Conservation (phyloP, 2,113 vertebrate genomes). For the Drymodes brunneopygia region DNA sequence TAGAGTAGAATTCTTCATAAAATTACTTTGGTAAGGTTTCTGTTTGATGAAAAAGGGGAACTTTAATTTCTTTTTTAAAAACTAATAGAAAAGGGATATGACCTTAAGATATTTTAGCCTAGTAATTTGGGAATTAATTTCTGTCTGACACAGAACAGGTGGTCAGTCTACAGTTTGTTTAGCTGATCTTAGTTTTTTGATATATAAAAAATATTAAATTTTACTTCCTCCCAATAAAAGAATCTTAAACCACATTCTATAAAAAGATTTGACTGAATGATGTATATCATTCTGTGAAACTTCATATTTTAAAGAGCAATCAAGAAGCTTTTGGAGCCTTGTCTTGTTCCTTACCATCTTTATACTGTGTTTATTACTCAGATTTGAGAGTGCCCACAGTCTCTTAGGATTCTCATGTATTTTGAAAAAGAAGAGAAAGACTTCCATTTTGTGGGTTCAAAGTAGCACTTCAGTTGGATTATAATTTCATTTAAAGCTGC, state of each 20-base stretch:
- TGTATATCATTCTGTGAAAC: neutral
- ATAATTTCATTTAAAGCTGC: neutral
- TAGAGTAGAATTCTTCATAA: neutral
- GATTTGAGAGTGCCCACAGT: neutral
- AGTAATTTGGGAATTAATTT: slow-evolving; percentile 16
- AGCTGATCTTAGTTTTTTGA: neutral
- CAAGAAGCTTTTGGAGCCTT: neutral
- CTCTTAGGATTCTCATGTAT: neutral
- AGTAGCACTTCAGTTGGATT: neutral
- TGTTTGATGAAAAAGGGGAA: neutral
- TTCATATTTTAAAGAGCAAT: neutral
- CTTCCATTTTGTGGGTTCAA: neutral
- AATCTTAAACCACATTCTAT: neutral
- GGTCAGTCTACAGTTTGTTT: neutral
- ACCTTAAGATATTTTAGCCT: neutral
- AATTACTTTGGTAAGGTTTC: neutral
- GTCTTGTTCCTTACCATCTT: neutral
- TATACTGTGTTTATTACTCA: neutral
- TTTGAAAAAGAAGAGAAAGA: neutral
- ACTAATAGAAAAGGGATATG: neutral
- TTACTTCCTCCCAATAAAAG: neutral
- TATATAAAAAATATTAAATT: neutral
- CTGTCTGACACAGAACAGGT: neutral
- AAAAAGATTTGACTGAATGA: neutral
- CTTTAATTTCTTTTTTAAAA: neutral